These are phyloP conservation scores for Myxocyprinus asiaticus DNA, from an alignment of 2,113 vertebrate genomes.

Conservation along the genomic window DNA sequence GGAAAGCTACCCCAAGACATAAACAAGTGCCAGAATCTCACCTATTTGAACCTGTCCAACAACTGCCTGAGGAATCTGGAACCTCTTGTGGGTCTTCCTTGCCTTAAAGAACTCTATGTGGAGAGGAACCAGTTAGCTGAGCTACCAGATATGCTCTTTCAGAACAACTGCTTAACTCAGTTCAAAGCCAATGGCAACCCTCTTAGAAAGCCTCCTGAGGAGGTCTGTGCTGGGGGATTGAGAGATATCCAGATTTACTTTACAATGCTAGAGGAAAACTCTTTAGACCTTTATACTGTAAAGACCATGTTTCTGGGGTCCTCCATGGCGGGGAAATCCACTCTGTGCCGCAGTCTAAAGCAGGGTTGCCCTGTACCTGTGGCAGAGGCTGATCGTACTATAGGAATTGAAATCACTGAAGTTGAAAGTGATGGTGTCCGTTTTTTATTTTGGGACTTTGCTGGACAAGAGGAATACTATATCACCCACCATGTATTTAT, in stretches of 20 bases:
- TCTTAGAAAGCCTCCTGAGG: constrained; percentile 64
- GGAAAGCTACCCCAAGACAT: constrained; percentile 67
- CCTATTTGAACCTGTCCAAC: constrained; percentile 71
- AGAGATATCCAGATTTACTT: constrained; percentile 72
- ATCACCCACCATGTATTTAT: constrained; percentile 75
- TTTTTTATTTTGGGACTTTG: constrained; percentile 77
- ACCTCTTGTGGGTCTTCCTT: constrained; percentile 60
- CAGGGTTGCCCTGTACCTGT: constrained; percentile 53
- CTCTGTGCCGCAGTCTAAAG: constrained; percentile 69
- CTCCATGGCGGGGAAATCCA: constrained; percentile 71
- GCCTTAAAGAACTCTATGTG: constrained; percentile 63
- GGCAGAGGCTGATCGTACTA: constrained; percentile 59
- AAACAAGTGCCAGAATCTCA: constrained; percentile 60
- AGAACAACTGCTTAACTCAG: constrained; percentile 52
- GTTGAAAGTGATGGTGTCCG: constrained; percentile 62
- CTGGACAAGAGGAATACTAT: constrained; percentile 77
- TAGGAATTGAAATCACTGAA: constrained; percentile 74
- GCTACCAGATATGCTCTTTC: constrained; percentile 67
- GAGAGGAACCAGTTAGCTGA: constrained; percentile 66
- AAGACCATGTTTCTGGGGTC: constrained; percentile 77
- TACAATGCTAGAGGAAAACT: constrained; percentile 54
- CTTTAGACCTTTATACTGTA: constrained; percentile 57
- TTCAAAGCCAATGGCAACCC: constrained; percentile 68
- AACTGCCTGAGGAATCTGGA: constrained; percentile 64
- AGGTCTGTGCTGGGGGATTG: constrained; percentile 70